phyloP scores from a whole-genome alignment of 2,113 vertebrate species.

The Microtus ochrogaster region DNA sequence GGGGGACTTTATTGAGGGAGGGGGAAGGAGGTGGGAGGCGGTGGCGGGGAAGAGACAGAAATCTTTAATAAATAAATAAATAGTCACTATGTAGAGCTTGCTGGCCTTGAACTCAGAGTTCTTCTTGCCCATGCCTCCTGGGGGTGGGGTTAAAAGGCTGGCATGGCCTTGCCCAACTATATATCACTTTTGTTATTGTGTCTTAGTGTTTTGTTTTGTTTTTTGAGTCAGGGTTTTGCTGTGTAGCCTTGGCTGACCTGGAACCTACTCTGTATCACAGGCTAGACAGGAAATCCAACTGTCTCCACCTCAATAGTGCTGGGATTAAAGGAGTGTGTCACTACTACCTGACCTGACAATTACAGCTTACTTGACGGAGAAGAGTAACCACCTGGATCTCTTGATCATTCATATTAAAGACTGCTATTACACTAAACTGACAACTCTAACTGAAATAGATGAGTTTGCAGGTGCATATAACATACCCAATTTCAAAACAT shows the following conservation, averaged over 20 bases:
- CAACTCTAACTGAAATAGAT: background rate
- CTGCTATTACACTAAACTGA: background rate
- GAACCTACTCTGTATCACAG: background rate
- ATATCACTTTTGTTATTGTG: too few species aligned
- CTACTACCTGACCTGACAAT: background rate
- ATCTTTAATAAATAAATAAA: too few species aligned
- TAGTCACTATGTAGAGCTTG: too few species aligned
- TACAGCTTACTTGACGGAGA: background rate
- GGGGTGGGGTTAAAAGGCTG: too few species aligned
- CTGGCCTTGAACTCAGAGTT: too few species aligned
- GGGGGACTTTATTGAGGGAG: too few species aligned
- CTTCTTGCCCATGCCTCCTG: too few species aligned
- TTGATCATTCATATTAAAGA: background rate
- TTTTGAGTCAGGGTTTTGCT: background rate
- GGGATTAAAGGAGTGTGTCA: background rate
- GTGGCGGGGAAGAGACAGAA: too few species aligned
- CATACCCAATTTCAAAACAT: background rate
- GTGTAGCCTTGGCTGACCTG: background rate
- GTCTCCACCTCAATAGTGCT: background rate
- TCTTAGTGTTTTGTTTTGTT: background rate
- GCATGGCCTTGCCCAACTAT: too few species aligned
- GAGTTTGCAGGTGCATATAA: background rate
- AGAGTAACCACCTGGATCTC: background rate
- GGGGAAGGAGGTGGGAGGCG: too few species aligned
- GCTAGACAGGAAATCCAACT: background rate